Evolutionary conservation across 2,797 vertebrate genomes (phyloP), one percentile per base, ranked within the genome.

Genomic region (Anas bernieri): DNA sequence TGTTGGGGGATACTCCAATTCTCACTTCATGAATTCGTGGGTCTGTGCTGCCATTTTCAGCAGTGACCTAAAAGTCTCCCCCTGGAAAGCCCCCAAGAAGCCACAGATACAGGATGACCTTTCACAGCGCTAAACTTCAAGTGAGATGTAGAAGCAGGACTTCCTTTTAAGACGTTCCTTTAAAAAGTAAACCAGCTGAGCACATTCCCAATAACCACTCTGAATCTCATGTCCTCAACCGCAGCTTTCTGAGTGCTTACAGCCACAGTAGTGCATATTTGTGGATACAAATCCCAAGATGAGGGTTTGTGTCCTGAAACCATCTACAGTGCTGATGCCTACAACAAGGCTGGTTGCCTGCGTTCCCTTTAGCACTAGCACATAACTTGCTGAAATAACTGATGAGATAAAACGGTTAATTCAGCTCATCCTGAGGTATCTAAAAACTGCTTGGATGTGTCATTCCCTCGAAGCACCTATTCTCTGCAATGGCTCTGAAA

Each of bases 21-120:
- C 50, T 68, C 33, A 43, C 11, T 72, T 31, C 2, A 2, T 26
- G 58, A 86, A 3, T 76, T 73, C 39, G 9, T 23, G 50, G 59
- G 62, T 45, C 55, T 76, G 67, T 81, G 78, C 77, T 88, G 78
- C 67, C n/a, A 15, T 67, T 84, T 90, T 41, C 67, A 94, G 88
- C 63, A 88, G 59, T 1, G 3, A 70, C 61, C 52, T 52, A 55
- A 76, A 90, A 76, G 22, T 61, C 37, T 25, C 30, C 66, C 54
- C 25, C 37, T 76, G 90, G 80, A 82, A 94, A 84, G 1, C 39
- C 52, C 52, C 63, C 0, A 0, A 69, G 50, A 90, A 83, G 50
- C 55, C 80, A 81, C 56, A 75, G 59, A 59, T 33, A 56, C 11
- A 46, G 50, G 50, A 25, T 69, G 64, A 63, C 55, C 74, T 89